A percentile compares a stretch with the other conserved stretches of the same genome.
Conservation (phyloP, 2,113 vertebrate genomes). For the Ophiodon elongatus region DNA sequence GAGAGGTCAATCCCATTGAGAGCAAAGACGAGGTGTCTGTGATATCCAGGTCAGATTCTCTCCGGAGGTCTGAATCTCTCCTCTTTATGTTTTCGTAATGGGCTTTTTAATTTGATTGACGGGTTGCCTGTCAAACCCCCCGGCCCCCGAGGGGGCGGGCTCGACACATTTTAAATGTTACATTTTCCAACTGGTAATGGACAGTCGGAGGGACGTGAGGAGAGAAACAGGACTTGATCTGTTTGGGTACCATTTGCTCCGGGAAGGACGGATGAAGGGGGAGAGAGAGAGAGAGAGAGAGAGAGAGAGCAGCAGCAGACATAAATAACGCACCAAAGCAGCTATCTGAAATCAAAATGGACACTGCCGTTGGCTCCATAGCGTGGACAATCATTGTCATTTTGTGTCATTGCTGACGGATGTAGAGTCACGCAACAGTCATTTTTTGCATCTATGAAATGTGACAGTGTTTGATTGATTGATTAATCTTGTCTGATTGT, state of each 20-base stretch:
- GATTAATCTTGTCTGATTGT: neutral
- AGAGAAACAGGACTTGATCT: constrained; percentile 16
- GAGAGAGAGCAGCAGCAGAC: neutral
- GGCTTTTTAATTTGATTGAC: constrained; percentile 78
- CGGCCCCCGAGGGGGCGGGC: constrained; percentile 31
- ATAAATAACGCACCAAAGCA: neutral
- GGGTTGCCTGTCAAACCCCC: constrained; percentile 63
- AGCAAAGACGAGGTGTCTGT: constrained; percentile 53
- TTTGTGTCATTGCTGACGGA: neutral
- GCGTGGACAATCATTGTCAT: neutral
- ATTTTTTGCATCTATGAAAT: neutral
- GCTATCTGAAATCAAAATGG: neutral
- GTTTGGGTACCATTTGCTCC: constrained; percentile 7
- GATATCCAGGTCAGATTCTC: constrained; percentile 70
- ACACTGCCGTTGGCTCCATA: neutral
- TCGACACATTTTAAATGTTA: constrained; percentile 57
- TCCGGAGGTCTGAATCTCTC: constrained; percentile 63
- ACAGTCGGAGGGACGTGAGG: constrained; percentile 11
- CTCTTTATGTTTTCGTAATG: constrained; percentile 73
- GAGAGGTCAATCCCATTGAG: constrained; percentile 58
- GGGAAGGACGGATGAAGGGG: neutral
- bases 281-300: constrained; percentile 7
- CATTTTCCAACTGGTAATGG: constrained; percentile 38
- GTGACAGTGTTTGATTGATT: neutral
- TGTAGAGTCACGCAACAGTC: neutral